Conservation (phyloP, 2,113 vertebrate species). For the Dunckerocampus dactyliophorus region DNA sequence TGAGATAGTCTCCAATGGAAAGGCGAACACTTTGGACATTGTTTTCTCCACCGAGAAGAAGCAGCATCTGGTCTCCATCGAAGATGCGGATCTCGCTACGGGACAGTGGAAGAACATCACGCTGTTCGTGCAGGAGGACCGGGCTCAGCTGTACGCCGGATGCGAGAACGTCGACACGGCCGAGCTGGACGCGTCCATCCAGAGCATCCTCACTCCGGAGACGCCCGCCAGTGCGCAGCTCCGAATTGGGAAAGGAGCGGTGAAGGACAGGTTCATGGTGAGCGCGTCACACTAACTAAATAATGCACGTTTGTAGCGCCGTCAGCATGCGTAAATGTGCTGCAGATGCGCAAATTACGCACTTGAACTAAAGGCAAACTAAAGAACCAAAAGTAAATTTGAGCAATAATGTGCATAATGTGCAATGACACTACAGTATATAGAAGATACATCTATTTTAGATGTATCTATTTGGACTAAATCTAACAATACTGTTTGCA, state of each 20-base stretch:
- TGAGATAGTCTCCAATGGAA: slow-evolving; percentile 92
- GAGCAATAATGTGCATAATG: too few relatives aligned
- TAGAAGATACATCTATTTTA: too few relatives aligned
- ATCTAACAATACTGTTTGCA: slow-evolving; percentile 53
- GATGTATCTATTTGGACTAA: background rate
- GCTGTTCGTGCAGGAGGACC: slow-evolving; percentile 92
- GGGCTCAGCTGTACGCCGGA: slow-evolving; percentile 88
- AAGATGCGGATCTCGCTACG: slow-evolving; percentile 88
- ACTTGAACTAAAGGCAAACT: background rate
- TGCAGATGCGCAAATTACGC: background rate
- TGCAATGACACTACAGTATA: background rate
- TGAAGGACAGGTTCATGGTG: slow-evolving; percentile 95
- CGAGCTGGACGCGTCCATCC: slow-evolving; percentile 89
- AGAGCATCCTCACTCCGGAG: slow-evolving; percentile 85
- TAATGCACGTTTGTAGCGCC: background rate
- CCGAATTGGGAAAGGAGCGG: slow-evolving; percentile 89
- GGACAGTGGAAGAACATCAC: slow-evolving; percentile 96
- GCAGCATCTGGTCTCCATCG: slow-evolving; percentile 90
- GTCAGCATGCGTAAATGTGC: background rate
- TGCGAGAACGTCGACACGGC: slow-evolving; percentile 91
- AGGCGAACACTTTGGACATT: slow-evolving; percentile 92
- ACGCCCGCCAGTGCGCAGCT: slow-evolving; percentile 78
- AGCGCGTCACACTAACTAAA: slow-evolving; percentile 31
- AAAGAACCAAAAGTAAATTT: background rate
- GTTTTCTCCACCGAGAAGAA: slow-evolving; percentile 85